Percentiles rank a stretch among this genome's conserved stretches.
These are phyloP conservation scores for Trichogramma evanescens DNA, from an alignment of 2,888 invertebrate genomes.

Conservation along the genomic window DNA sequence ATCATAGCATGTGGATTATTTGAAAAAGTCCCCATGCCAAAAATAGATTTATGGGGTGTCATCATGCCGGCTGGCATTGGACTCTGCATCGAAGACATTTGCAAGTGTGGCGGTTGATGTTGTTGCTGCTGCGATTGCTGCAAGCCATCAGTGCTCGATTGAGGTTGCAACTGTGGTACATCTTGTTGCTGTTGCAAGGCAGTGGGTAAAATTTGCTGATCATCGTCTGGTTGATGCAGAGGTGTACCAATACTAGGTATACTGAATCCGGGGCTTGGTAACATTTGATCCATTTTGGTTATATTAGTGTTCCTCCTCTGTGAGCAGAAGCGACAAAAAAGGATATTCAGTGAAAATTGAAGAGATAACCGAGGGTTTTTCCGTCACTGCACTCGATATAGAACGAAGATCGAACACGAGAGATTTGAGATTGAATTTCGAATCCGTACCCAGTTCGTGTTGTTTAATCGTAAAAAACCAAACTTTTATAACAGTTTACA, in stretches of 20 bases:
- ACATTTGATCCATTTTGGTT: constrained; percentile 77
- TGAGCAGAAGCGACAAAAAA: too few species aligned
- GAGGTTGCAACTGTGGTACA: constrained; percentile 47
- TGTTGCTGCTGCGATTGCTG: constrained; percentile 47
- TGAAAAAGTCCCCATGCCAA: constrained; percentile 66
- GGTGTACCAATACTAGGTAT: constrained; percentile 89
- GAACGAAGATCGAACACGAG: too few species aligned
- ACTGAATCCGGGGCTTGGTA: constrained; percentile 80
- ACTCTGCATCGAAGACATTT: constrained; percentile 55
- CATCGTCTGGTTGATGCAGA: constrained; percentile 82
- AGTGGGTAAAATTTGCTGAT: constrained; percentile 81
- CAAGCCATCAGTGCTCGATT: too few species aligned
- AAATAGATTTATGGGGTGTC: constrained; percentile 68
- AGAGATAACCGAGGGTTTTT: too few species aligned
- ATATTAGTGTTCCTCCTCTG: not conserved
- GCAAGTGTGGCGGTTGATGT: constrained; percentile 51
- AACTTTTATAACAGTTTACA: too few species aligned
- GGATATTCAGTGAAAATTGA: too few species aligned
- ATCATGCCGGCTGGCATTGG: constrained; percentile 61
- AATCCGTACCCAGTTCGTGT: too few species aligned
- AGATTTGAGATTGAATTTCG: too few species aligned
- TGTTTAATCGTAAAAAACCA: too few species aligned
- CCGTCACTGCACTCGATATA: too few species aligned
- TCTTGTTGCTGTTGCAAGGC: constrained; percentile 67
- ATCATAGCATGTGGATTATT: constrained; percentile 77